Conservation (phyloP, 2,113 vertebrate species). For the Chitala chitala region DNA sequence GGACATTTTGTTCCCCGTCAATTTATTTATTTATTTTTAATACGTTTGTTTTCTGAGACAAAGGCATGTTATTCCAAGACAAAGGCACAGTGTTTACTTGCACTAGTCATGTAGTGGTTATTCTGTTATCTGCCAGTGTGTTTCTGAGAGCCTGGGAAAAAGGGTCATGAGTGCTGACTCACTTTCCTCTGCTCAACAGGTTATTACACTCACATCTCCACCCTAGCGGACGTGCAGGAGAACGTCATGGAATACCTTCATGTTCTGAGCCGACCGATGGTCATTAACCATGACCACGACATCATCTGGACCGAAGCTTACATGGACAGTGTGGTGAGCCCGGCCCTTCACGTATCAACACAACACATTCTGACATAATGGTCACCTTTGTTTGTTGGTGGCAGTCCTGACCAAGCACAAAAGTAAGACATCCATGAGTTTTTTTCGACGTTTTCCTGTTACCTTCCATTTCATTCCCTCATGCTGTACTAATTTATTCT, state of each 20-base stretch:
- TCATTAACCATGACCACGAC: conserved; percentile 92
- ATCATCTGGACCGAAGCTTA: conserved; percentile 97
- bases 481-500: background rate
- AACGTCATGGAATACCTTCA: conserved; percentile 97
- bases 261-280: conserved; percentile 94
- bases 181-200: conserved; percentile 55
- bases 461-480: background rate
- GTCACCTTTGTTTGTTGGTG: no score
- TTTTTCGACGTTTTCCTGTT: background rate
- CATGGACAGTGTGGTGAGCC: conserved; percentile 86
- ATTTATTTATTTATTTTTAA: background rate
- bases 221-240: conserved; percentile 87
- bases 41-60: background rate
- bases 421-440: background rate
- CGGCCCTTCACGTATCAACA: background rate
- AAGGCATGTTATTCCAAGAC: background rate
- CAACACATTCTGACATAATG: no score
- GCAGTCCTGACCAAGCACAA: background rate
- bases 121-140: background rate
- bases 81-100: background rate
- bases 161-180: conserved; percentile 4
- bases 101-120: background rate
- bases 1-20: conserved; percentile 28
- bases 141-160: background rate
- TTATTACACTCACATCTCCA: conserved; percentile 93